phyloP scores from a whole-genome alignment of 2,797 vertebrate species.

The Agapornis canus region DNA sequence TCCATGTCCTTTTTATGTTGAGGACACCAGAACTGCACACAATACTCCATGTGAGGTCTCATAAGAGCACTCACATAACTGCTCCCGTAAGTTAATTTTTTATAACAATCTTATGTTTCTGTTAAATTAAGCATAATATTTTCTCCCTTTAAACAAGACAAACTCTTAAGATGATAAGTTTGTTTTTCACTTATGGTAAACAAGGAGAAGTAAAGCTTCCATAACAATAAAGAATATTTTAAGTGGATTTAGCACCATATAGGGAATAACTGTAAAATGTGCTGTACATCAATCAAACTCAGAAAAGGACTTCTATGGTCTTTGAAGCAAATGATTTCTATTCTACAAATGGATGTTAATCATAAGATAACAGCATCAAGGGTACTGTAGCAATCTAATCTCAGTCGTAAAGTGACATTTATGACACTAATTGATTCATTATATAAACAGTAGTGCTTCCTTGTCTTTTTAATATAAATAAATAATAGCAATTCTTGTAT shows the following conservation, averaged over 20 bases:
- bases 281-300: not conserved
- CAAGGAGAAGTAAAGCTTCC: not conserved
- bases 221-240: not conserved
- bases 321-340: not conserved
- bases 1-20: too few species aligned
- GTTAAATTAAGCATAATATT: not conserved
- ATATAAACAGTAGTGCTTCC: not conserved
- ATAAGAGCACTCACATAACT: not conserved
- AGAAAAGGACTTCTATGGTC: not conserved
- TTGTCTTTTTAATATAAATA: constrained; percentile 5
- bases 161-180: not conserved
- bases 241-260: not conserved
- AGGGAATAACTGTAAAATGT: not conserved
- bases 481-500: not conserved
- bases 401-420: constrained; percentile 13
- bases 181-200: not conserved
- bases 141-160: not conserved
- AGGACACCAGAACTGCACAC: too few species aligned
- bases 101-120: not conserved
- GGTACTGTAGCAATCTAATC: not conserved
- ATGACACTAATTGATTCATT: constrained; percentile 1
- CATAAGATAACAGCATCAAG: not conserved
- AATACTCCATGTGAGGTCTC: too few species aligned
- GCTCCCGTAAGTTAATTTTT: not conserved
- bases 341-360: not conserved